Conservation (phyloP, 2,888 invertebrate genomes). For the Ophion ventricosus region DNA sequence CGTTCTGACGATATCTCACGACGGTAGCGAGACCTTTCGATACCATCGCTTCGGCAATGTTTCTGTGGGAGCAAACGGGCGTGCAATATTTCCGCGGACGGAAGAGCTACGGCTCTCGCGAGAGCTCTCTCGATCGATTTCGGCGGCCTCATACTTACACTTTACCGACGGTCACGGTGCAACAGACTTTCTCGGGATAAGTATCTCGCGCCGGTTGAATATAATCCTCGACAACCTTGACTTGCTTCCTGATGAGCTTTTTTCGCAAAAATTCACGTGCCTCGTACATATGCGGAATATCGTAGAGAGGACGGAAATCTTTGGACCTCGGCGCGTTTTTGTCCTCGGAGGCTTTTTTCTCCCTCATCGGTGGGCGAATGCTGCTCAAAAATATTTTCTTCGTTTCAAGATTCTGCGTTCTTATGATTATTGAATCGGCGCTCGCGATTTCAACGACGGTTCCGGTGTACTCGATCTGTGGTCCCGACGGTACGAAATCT, state of each 20-base stretch:
- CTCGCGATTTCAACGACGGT: slow-evolving; percentile 96
- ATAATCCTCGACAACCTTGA: slow-evolving; percentile 96
- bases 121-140: background rate
- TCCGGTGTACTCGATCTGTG: slow-evolving; percentile 91
- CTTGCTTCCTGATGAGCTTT: slow-evolving; percentile 97
- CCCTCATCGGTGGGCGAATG: slow-evolving; percentile 97
- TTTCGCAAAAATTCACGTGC: slow-evolving; percentile 98
- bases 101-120: no score
- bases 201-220: slow-evolving; percentile 97
- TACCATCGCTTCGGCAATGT: slow-evolving; percentile 97
- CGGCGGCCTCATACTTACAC: slow-evolving; percentile 84
- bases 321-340: slow-evolving; percentile 89
- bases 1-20: slow-evolving; percentile 96
- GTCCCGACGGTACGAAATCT: slow-evolving; percentile 92
- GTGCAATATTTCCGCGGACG: no score
- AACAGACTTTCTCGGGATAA: slow-evolving; percentile 97
- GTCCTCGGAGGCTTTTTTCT: slow-evolving; percentile 85
- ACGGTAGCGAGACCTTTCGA: slow-evolving; percentile 96
- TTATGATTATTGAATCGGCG: slow-evolving; percentile 96
- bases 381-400: slow-evolving; percentile 98
- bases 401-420: slow-evolving; percentile 89
- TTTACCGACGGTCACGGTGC: slow-evolving; percentile 94
- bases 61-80: slow-evolving; percentile 84
- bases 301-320: slow-evolving; percentile 95
- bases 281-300: slow-evolving; percentile 99